Evolutionary conservation across 2,113 vertebrate genomes (phyloP), one percentile per base, ranked within the genome.

Genomic region (Kobus ellipsiprymnus): DNA sequence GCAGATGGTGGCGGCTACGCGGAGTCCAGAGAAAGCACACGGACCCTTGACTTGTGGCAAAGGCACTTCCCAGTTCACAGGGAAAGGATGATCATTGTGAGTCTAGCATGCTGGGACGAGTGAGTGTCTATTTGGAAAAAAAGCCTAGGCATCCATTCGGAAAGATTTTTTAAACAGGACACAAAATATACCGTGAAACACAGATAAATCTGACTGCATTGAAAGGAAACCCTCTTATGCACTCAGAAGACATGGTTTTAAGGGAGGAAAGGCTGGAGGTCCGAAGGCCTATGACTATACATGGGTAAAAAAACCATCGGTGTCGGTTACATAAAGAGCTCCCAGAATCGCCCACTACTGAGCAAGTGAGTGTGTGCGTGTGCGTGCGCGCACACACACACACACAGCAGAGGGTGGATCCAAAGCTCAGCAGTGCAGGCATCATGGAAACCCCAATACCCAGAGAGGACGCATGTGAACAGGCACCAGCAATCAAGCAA

Each of bases 381-480:
- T 13, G 59, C 13, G 57, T 1, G 57, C 0, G 10, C 0, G 12
- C 11, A 2, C 3, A 2, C 59, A 13, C 30, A 64, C 30, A 64
- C 6, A 2, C 4, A 48, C 19, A 93, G 44, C 25, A 48, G 12
- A 23, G 36, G 50, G 25, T 30, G 64, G 46, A 40, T 3, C 0
- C 15, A 21, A 93, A 54, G 46, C 12, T 30, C 33, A 40, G 9
- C 64, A 10, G 44, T 1, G 8, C 8, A 23, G 57, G 62, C 25
- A 0, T 5, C 29, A 21, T 29, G 11, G 59, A 82, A 30, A 82
- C 36, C n/a, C 59, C 50, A 21, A 2, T 1, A 27, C 4, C 23
- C 33, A 1, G 3, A 6, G 44, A 80, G 46, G 3, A 27, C 10
- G 36, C 5, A 6, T 2, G 2, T 1, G 6, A 25, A 16, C 2